These are phyloP conservation scores for Cheumatopsyche charites DNA, from an alignment of 1,140 invertebrate species.

Conservation along the genomic window DNA sequence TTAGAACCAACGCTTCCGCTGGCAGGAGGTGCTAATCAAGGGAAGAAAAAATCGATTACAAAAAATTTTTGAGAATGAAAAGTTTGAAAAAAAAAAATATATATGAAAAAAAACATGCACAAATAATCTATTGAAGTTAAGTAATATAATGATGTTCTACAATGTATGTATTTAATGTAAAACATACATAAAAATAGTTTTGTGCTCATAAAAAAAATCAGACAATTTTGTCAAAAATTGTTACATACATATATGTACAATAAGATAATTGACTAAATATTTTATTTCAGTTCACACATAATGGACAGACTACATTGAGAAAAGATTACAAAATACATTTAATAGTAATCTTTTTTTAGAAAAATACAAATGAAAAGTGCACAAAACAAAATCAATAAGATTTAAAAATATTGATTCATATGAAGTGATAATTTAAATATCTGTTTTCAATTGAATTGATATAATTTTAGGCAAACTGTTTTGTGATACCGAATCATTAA, in stretches of 20 bases:
- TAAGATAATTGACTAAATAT: no score
- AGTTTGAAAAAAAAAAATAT: background rate
- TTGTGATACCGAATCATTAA: no score
- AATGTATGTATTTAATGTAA: constrained; percentile 4
- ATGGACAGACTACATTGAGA: constrained; percentile 5
- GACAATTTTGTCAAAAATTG: no score
- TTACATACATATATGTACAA: no score
- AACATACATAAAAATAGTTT: constrained; percentile 4
- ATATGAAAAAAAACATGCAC: constrained; percentile 14
- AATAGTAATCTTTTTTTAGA: no score
- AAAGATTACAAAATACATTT: constrained; percentile 1
- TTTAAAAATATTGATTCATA: no score
- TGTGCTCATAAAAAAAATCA: background rate
- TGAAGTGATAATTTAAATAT: no score
- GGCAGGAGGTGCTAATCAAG: constrained; percentile 42
- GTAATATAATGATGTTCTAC: constrained; percentile 4
- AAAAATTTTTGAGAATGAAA: background rate
- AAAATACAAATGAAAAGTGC: no score
- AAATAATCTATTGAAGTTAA: constrained; percentile 11
- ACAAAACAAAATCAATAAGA: no score
- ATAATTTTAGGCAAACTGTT: no score
- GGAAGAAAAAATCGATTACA: background rate
- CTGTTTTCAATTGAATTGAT: no score
- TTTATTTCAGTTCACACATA: constrained; percentile 2
- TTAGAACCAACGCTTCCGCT: constrained; percentile 48